Evolutionary conservation across 2,797 vertebrate species (phyloP).

Genomic region (Rhabdomys pumilio): DNA sequence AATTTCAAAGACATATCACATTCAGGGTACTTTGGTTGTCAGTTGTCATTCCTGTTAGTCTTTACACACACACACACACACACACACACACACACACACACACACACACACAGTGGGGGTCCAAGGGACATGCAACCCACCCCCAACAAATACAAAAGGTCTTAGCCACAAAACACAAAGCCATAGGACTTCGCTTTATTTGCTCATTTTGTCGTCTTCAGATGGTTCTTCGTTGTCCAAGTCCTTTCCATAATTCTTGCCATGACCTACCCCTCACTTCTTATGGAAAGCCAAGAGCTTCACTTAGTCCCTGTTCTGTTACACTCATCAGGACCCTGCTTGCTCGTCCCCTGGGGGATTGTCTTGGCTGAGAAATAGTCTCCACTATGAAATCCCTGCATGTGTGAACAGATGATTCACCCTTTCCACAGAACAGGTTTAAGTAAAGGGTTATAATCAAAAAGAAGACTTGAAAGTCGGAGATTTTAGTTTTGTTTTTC

Average conservation of each 20-base stretch:
- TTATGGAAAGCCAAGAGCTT: background rate
- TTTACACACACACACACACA: background rate
- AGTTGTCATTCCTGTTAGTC: slow-evolving; percentile 9
- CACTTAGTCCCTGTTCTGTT: background rate
- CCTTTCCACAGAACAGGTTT: slow-evolving; percentile 60
- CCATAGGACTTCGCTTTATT: background rate
- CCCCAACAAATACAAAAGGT: background rate
- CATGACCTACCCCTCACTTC: background rate
- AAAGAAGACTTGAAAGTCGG: slow-evolving; percentile 52
- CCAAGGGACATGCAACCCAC: background rate
- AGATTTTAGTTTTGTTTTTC: slow-evolving; percentile 38
- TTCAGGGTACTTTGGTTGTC: background rate
- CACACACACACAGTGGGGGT: background rate
- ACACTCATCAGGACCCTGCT: background rate
- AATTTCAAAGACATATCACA: slow-evolving; percentile 41
- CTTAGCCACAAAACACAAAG: slow-evolving; percentile 18
- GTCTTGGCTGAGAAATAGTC: slow-evolving; percentile 69
- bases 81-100: background rate
- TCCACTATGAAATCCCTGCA: background rate
- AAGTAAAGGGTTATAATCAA: slow-evolving; percentile 60
- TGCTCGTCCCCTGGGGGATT: background rate
- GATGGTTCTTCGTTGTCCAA: background rate
- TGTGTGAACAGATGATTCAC: slow-evolving; percentile 37
- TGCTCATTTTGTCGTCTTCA: background rate
- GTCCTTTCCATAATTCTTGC: background rate